Conservation (phyloP, 2,113 vertebrate genomes). For the Poeciliopsis retropinna region DNA sequence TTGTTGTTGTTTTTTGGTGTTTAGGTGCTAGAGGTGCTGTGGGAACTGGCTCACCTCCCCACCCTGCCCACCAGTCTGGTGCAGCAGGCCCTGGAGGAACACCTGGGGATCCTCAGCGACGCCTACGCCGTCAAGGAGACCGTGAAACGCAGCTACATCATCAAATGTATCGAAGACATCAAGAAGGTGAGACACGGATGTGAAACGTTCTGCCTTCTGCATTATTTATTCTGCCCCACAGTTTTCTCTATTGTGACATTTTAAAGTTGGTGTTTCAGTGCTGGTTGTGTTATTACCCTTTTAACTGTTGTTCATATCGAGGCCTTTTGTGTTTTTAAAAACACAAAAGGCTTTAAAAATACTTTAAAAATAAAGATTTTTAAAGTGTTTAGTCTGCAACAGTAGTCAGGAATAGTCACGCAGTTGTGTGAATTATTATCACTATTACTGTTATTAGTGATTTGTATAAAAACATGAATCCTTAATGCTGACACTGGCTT, state of each 20-base stretch:
- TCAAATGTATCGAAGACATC: slow-evolving; percentile 99
- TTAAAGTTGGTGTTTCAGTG: slow-evolving; percentile 23
- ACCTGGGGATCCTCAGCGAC: slow-evolving; percentile 97
- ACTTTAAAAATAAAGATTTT: no score
- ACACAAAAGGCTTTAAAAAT: no score
- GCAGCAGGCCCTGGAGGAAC: slow-evolving; percentile 96
- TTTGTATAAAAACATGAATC: background rate
- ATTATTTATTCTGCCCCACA: background rate
- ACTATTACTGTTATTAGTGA: no score
- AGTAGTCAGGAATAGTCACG: no score
- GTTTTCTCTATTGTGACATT: background rate
- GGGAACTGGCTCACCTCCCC: slow-evolving; percentile 97
- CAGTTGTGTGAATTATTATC: no score
- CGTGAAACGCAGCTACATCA: slow-evolving; percentile 95
- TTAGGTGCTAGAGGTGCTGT: slow-evolving; percentile 96
- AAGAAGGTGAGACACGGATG: slow-evolving; percentile 86
- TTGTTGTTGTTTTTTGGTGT: slow-evolving; percentile 10
- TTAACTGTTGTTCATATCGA: background rate
- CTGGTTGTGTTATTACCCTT: background rate
- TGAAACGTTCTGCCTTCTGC: background rate
- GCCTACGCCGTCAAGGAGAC: slow-evolving; percentile 96
- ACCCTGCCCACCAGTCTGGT: slow-evolving; percentile 91
- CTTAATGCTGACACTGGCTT: background rate
- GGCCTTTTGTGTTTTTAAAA: no score
- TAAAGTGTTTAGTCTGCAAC: no score